Evolutionary conservation across 92 coral and sea anemone species (phyloP).

Genomic region (Porites rus): DNA sequence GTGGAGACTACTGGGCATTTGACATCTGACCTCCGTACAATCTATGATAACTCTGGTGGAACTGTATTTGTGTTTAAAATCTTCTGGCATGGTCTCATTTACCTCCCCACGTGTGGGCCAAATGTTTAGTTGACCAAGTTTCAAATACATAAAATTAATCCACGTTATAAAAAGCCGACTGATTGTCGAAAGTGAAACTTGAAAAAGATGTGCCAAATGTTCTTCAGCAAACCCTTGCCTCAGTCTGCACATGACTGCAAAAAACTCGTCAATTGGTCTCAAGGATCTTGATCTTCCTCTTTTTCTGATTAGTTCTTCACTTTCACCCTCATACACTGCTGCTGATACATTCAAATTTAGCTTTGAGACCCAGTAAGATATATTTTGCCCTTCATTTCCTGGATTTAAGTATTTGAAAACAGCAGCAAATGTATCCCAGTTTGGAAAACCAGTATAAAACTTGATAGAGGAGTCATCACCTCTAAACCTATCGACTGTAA

Average conservation of each 20-base stretch:
- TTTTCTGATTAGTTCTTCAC: conserved; percentile 7
- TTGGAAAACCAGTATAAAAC: conserved; percentile 69
- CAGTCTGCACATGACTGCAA: conserved; percentile 45
- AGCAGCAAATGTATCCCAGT: conserved; percentile 47
- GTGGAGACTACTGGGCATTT: conserved; percentile 34
- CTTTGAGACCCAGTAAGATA: no score
- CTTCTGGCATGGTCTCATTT: conserved; percentile 55
- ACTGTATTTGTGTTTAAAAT: conserved; percentile 47
- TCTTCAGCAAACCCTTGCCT: conserved; percentile 57
- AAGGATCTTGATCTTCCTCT: conserved; percentile 49
- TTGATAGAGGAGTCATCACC: conserved; percentile 18
- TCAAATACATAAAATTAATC: conserved; percentile 62
- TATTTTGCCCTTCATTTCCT: conserved; percentile 52
- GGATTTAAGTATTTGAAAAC: conserved; percentile 43
- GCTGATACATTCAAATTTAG: background rate
- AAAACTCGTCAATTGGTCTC: conserved; percentile 57
- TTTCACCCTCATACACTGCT: background rate
- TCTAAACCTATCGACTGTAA: conserved; percentile 24
- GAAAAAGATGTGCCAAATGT: conserved; percentile 62
- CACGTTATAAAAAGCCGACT: conserved; percentile 55
- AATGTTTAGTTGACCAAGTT: conserved; percentile 43
- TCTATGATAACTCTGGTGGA: conserved; percentile 42
- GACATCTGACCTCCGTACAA: conserved; percentile 41
- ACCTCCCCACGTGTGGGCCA: conserved; percentile 54
- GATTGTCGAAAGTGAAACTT: conserved; percentile 54